Evolutionary conservation across 2,797 vertebrate species (phyloP), one percentile per base, ranked within the genome.

Genomic region (Sylvia borin): DNA sequence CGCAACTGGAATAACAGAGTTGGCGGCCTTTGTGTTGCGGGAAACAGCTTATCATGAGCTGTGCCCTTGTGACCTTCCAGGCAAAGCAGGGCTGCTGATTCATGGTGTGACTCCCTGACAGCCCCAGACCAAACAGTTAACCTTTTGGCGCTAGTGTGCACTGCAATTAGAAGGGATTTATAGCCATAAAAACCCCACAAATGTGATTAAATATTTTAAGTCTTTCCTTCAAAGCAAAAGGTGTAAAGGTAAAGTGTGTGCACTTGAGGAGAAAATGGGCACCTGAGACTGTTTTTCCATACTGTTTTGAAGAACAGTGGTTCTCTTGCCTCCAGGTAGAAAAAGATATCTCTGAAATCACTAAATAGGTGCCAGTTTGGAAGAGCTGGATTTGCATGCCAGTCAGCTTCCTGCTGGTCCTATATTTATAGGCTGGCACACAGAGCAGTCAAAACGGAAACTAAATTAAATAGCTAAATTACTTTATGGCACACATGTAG

Each of bases 201-300:
- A 85, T 91, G 88, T 89, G 93, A 96, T 95, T 86, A 96, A 95
- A 96, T 95, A 86, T 95, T 94, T 96, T 91, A 80, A 64, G 85
- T 73, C 78, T 96, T 97, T 85, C 85, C 73, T 95, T 95, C 90
- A 96, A 95, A 96, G 85, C 67, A 82, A 93, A 73, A 93, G 66
- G 87, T 92, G 88, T 92, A 94, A 83, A 78, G 79, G 88, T 10
- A 2, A 89, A 90, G 34, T 78, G 34, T 58, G 34, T 31, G n/a
- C 55, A 20, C 32, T 93, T 91, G 34, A 73, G 58, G n/a, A 90
- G 57, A 64, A 87, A 73, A 61, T 36, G 32, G 75, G 32, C 31
- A 31, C 29, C 58, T 72, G 72, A 64, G 34, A 47, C 71, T 11
- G 25, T 47, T 81, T 67, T 65, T 67, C 29, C 32, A 3, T 78